phyloP scores from a whole-genome alignment of 2,888 invertebrate genomes.

The Archaeoteleia sp. region DNA sequence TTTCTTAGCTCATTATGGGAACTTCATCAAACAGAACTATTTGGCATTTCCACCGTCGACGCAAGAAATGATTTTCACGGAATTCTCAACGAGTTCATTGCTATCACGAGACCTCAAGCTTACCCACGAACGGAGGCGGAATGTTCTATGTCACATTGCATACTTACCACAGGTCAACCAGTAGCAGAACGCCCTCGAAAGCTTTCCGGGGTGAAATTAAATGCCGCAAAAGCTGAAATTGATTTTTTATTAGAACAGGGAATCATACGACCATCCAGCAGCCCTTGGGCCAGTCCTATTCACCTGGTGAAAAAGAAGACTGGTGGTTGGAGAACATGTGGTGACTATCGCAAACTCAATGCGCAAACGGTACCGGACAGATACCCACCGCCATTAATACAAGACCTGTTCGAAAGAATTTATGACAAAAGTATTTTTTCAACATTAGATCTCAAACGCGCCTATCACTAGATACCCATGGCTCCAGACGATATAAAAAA shows the following conservation, averaged over 20 bases:
- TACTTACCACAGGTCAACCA: slow-evolving; percentile 66
- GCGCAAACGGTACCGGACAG: slow-evolving; percentile 58
- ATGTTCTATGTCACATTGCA: slow-evolving; percentile 57
- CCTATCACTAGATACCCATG: slow-evolving; percentile 34
- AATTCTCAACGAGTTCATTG: background rate
- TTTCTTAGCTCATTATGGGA: slow-evolving; percentile 51
- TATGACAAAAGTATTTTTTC: slow-evolving; percentile 49
- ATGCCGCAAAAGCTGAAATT: slow-evolving; percentile 64
- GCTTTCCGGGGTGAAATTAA: slow-evolving; percentile 63
- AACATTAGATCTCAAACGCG: slow-evolving; percentile 15
- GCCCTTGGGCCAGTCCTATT: slow-evolving; percentile 70
- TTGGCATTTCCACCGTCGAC: no score
- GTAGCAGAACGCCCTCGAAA: slow-evolving; percentile 63
- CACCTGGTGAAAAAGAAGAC: slow-evolving; percentile 60
- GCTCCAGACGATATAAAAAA: slow-evolving; percentile 31
- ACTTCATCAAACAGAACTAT: slow-evolving; percentile 29
- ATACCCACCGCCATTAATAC: slow-evolving; percentile 60
- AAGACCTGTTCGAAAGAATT: slow-evolving; percentile 55
- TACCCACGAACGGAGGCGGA: slow-evolving; percentile 5
- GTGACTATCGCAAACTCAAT: slow-evolving; percentile 61
- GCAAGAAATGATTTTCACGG: no score
- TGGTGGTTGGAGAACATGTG: slow-evolving; percentile 57
- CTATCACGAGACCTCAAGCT: slow-evolving; percentile 12
- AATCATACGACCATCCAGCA: slow-evolving; percentile 71
- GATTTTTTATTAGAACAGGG: slow-evolving; percentile 65